Evolutionary conservation across 2,888 invertebrate species (phyloP).

Genomic region (Anoplius nigerrimus): DNA sequence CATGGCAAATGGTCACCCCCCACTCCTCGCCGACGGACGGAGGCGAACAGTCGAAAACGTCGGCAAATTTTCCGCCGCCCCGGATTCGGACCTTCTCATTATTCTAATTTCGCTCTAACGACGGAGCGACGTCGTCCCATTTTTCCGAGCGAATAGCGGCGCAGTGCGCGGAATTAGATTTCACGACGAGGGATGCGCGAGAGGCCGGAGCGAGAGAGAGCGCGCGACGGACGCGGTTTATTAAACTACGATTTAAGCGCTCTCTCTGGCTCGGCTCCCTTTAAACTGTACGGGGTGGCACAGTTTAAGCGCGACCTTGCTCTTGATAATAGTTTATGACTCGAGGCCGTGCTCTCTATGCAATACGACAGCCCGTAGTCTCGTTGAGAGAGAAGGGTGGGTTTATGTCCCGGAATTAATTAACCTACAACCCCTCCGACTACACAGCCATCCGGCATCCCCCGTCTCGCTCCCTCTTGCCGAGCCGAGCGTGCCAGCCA

Average conservation of each 20-base stretch:
- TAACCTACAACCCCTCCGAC: constrained; percentile 67
- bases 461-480: constrained; percentile 37
- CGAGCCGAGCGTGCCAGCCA: constrained; percentile 61
- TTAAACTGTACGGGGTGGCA: constrained; percentile 68
- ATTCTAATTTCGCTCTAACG: no score
- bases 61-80: no score
- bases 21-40: constrained; percentile 23
- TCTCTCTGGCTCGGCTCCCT: constrained; percentile 63
- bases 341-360: constrained; percentile 49
- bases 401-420: constrained; percentile 72
- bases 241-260: constrained; percentile 51
- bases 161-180: no score
- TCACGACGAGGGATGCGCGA: no score
- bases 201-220: no score
- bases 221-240: constrained; percentile 34
- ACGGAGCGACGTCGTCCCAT: no score
- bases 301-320: constrained; percentile 70
- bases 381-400: constrained; percentile 49
- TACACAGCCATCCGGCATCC: constrained; percentile 48
- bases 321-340: constrained; percentile 73
- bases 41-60: neutral
- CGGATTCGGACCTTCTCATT: no score
- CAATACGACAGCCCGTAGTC: constrained; percentile 52
- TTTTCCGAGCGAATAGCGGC: no score
- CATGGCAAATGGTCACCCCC: constrained; percentile 67